Evolutionary conservation across 2,888 invertebrate genomes (phyloP), one percentile per base, ranked within the genome.

Genomic region (Cremastobaeus sp.): DNA sequence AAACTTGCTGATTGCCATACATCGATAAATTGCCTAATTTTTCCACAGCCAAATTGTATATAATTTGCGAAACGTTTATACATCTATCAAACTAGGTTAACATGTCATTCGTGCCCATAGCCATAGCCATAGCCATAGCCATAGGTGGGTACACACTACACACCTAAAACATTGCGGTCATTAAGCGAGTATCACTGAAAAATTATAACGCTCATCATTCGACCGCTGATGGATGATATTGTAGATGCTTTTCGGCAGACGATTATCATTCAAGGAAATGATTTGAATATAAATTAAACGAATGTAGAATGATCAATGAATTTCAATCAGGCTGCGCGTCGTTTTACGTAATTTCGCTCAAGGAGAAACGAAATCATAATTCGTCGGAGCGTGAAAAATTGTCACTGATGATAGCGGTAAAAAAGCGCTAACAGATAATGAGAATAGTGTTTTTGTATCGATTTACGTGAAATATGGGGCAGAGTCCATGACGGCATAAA

Each of bases 1-100:
- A 74, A 76, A 74, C 76, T 74, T 74, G 66, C 74, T 74, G 69
- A 74, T 76, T 70, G 72, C 43, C 69, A 72, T 74, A 72, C 54
- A 54, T 14, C 62, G 50, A 57, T 64, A 41, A 47, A 62, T 68
- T 50, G 60, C 45, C 50, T 60, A 62, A 68, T 73, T 68, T 62
- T 47, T 43, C 14, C 18, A 21, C 45, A 15, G 6, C 35, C 18
- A 41, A 43, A 50, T 62, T 68, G 55, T 62, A 50, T 45, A 41
- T 39, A 59, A 48, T 48, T 5, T 34, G 11, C 48, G 15, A 32
- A 25, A 17, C 47, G 28, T 55, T 62, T 12, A 14, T 32, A 32
- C 34, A 30, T 18, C 8, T 21, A 3, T 9, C 20, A 8, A 68
- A 59, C 11, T 59, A 11, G 59, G 68, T 65, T 54, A 65, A 55